These are phyloP conservation scores for Drosophila baimaii DNA, from an alignment of 1,140 invertebrate species.

Conservation along the genomic window DNA sequence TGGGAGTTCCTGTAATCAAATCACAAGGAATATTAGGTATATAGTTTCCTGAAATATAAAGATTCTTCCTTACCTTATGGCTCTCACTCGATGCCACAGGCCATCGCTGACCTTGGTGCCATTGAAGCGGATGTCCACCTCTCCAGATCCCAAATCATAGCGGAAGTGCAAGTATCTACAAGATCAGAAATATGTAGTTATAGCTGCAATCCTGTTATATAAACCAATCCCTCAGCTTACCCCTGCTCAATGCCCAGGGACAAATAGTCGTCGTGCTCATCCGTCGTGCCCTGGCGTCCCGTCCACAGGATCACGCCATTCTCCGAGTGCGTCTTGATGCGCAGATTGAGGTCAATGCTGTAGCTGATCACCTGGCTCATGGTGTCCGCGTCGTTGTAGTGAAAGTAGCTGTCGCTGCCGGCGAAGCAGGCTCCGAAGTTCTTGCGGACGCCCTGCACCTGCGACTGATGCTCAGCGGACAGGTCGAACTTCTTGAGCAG, in stretches of 20 bases:
- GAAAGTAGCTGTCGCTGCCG: constrained; percentile 87
- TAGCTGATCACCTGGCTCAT: constrained; percentile 86
- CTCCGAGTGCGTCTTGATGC: constrained; percentile 81
- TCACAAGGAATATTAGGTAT: constrained; percentile 3
- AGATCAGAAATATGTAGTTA: neutral
- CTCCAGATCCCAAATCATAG: constrained; percentile 91
- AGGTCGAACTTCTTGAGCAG: constrained; percentile 76
- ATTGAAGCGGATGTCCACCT: constrained; percentile 93
- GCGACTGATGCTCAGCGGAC: constrained; percentile 69
- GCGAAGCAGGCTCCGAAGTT: constrained; percentile 87
- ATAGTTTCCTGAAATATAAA: neutral
- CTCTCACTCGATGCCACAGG: constrained; percentile 94
- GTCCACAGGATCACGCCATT: constrained; percentile 95
- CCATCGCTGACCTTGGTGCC: constrained; percentile 95
- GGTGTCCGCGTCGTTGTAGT: constrained; percentile 91
- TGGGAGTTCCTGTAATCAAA: constrained; percentile 92
- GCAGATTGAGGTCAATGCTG: constrained; percentile 84
- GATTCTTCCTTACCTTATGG: constrained; percentile 90
- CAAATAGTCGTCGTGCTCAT: constrained; percentile 91
- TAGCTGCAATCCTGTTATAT: accelerated
- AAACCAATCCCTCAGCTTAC: constrained; percentile 83
- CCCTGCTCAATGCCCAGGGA: constrained; percentile 93
- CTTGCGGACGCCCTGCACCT: constrained; percentile 71
- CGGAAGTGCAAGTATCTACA: constrained; percentile 85
- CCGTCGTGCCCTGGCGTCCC: constrained; percentile 88